phyloP scores from a whole-genome alignment of 2,113 vertebrate genomes.

The Siniperca knerii region DNA sequence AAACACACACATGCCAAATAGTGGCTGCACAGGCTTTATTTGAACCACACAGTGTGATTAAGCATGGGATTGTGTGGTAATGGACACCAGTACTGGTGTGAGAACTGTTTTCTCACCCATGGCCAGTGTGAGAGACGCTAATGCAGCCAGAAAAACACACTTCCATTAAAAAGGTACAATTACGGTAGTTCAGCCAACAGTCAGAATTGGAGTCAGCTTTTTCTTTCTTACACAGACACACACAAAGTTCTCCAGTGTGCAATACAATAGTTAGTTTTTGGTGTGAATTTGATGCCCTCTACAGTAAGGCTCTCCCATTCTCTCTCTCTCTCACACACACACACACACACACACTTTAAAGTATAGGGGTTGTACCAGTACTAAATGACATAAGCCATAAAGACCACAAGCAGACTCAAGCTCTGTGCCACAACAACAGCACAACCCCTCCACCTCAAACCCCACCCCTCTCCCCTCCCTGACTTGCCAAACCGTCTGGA shows the following conservation, averaged over 20 bases:
- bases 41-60: constrained; percentile 13
- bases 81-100: constrained; percentile 29
- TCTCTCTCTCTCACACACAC: not conserved
- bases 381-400: constrained; percentile 21
- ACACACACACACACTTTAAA: not conserved
- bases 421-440: constrained; percentile 44
- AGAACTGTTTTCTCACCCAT: constrained; percentile 53
- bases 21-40: not conserved
- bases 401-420: constrained; percentile 56
- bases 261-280: not conserved
- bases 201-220: constrained; percentile 45
- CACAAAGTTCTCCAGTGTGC: not conserved
- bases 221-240: not conserved
- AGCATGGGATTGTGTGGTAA: not conserved
- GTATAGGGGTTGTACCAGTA: not conserved
- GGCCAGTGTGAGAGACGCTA: constrained; percentile 19
- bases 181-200: constrained; percentile 74
- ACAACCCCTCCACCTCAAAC: constrained; percentile 32
- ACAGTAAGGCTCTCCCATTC: constrained; percentile 42
- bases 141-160: constrained; percentile 51
- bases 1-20: not conserved
- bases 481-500: constrained; percentile 22
- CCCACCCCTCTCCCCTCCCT: constrained; percentile 25
- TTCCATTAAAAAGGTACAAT: constrained; percentile 32
- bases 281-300: not conserved